These are phyloP conservation scores for Sinohyriopsis cumingii DNA, from an alignment of 2,888 invertebrate genomes.

Conservation along the genomic window DNA sequence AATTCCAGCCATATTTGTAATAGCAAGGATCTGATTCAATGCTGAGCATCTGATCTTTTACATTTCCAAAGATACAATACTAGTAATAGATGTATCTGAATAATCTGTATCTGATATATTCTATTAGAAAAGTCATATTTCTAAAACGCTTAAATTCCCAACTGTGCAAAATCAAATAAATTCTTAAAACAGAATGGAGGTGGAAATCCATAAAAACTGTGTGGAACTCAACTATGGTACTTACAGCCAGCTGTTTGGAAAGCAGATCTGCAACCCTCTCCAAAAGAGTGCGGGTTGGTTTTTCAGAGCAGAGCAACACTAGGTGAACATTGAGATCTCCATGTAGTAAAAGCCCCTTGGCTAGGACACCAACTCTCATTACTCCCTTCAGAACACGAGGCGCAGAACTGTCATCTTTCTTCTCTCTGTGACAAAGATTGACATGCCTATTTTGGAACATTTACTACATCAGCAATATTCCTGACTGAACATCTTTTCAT, in stretches of 20 bases:
- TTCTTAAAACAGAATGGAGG: no score
- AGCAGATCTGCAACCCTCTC: constrained; percentile 89
- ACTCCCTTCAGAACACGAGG: constrained; percentile 91
- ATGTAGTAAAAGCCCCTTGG: constrained; percentile 89
- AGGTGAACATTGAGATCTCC: constrained; percentile 92
- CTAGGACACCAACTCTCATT: constrained; percentile 94
- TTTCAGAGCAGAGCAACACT: constrained; percentile 95
- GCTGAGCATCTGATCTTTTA: no score
- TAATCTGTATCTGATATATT: no score
- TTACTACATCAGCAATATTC: constrained; percentile 1
- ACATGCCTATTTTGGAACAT: neutral
- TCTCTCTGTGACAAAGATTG: constrained; percentile 30
- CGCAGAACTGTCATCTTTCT: constrained; percentile 42
- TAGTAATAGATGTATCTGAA: no score
- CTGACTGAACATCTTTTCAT: neutral
- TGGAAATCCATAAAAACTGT: no score
- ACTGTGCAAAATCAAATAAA: no score
- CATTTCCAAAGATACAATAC: no score
- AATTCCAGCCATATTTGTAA: no score
- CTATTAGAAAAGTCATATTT: no score
- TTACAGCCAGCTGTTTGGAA: constrained; percentile 80
- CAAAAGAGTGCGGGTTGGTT: constrained; percentile 89
- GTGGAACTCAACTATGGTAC: constrained; percentile 6
- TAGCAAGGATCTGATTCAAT: no score
- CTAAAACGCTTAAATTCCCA: no score